Percentiles rank a stretch among this genome's conserved stretches.
Conservation (phyloP, 2,797 vertebrate species). For the Anableps anableps region DNA sequence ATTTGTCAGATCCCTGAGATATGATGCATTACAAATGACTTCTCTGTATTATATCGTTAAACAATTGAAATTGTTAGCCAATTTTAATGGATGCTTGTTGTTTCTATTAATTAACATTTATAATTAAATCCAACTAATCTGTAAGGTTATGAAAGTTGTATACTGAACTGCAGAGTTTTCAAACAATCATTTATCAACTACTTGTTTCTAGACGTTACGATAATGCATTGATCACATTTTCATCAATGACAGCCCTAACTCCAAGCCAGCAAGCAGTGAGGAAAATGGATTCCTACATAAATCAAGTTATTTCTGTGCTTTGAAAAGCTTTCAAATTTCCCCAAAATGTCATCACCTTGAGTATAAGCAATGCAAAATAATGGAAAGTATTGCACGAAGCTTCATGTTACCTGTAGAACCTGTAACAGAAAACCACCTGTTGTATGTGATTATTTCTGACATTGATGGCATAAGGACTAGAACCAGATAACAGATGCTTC, state of each 20-base stretch:
- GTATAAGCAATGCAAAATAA: constrained; percentile 3
- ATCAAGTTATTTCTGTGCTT: not conserved
- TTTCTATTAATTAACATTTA: not conserved
- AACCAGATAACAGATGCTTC: constrained; percentile 84
- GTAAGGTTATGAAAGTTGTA: not conserved
- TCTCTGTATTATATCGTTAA: not conserved
- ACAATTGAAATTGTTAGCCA: not conserved
- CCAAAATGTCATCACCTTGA: not conserved
- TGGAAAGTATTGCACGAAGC: constrained; percentile 33
- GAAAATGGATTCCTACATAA: not conserved
- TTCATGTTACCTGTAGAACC: constrained; percentile 37
- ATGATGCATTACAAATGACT: not conserved
- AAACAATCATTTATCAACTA: not conserved
- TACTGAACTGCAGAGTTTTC: constrained; percentile 2
- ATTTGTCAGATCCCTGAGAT: not conserved
- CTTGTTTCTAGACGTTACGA: constrained; percentile 9
- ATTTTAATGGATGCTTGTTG: not conserved
- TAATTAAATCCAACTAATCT: not conserved
- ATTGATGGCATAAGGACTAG: constrained; percentile 80
- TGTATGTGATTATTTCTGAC: constrained; percentile 81
- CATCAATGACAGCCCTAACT: not conserved
- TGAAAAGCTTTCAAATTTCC: not conserved
- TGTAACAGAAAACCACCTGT: constrained; percentile 75
- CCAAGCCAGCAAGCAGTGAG: not conserved
- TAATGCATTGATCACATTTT: constrained; percentile 1